These are phyloP conservation scores for Pomacea canaliculata DNA, from an alignment of 2,888 invertebrate genomes.

Conservation along the genomic window DNA sequence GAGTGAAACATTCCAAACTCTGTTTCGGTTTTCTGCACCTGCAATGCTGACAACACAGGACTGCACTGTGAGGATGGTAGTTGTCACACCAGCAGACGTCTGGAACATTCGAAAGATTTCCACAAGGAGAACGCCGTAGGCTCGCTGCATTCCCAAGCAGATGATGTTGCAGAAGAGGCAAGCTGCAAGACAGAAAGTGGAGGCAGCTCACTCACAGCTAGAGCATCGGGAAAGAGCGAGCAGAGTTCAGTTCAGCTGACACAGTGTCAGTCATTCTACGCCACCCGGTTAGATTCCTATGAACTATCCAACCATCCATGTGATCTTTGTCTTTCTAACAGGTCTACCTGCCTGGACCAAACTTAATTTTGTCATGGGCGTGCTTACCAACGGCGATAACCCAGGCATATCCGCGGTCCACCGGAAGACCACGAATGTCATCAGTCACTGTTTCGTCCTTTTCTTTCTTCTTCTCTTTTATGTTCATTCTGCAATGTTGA, in stretches of 20 bases:
- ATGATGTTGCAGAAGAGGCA: conserved; percentile 8
- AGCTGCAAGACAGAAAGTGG: not conserved
- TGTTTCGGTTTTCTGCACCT: not conserved
- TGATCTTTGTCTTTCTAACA: no score
- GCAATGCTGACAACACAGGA: conserved; percentile 2
- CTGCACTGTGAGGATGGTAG: conserved; percentile 31
- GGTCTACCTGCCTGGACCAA: no score
- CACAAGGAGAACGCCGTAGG: conserved; percentile 25
- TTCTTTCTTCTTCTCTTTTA: no score
- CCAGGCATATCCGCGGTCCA: conserved; percentile 13
- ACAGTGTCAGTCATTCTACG: no score
- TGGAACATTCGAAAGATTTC: conserved; percentile 31
- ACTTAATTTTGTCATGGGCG: no score
- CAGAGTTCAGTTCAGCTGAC: no score
- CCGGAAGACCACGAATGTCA: not conserved
- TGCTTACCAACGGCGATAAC: conserved; percentile 9
- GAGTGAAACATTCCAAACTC: not conserved
- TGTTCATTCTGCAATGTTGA: no score
- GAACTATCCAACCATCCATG: no score
- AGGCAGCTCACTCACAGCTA: no score
- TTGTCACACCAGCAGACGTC: conserved; percentile 29
- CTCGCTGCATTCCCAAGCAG: conserved; percentile 11
- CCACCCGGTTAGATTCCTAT: no score
- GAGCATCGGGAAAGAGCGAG: no score
- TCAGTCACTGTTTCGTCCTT: no score